Base-by-base conservation (phyloP, 1,140 invertebrate genomes). In the Lordiphosa stackelbergi region DNA sequence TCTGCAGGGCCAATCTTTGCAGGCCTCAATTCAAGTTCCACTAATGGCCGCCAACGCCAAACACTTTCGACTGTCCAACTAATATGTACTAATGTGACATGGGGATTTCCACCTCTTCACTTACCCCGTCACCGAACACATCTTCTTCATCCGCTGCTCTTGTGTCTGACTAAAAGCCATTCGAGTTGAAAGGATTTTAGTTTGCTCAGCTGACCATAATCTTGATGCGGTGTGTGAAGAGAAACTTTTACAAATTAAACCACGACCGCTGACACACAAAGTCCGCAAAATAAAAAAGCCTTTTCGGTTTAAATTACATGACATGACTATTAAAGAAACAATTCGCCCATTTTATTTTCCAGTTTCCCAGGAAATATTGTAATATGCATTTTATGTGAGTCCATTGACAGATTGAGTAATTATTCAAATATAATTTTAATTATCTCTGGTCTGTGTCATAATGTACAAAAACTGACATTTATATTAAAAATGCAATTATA, bases 181-280 rank as follows among this genome's bases (percentile, higher is more conserved):
- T 60, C 66, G 62, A 69, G 74, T 52, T 79, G 71, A 79, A 79
- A 79, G 74, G 75, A 79, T 74, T 79, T 79, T 55, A 56, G 57
- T 59, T 81, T 54, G 53, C 53, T 51, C 61, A 70, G 52, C 72
- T 75, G 71, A 59, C 66, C 71, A 58, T 59, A 28, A 28, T 46
- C 43, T 36, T 41, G 40, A 12, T 9, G 11, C 11, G 12, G 47
- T 48, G 36, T 61, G 42, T 64, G 19, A 19, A 3, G 61, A 37
- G 38, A 4, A 52, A 40, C 38, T 31, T 54, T 34, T 34, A 55
- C 41, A 28, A 45, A 66, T 66, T 66, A 59, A 65, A 10, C 45
- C 60, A 45, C 37, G 38, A 16, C 37, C 22, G 31, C n/a, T 49
- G 58, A 42, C 47, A 64, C 2, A 42, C 13, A 10, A 53, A 43